phyloP scores from a whole-genome alignment of 2,888 invertebrate genomes.

The Lypha dubia region DNA sequence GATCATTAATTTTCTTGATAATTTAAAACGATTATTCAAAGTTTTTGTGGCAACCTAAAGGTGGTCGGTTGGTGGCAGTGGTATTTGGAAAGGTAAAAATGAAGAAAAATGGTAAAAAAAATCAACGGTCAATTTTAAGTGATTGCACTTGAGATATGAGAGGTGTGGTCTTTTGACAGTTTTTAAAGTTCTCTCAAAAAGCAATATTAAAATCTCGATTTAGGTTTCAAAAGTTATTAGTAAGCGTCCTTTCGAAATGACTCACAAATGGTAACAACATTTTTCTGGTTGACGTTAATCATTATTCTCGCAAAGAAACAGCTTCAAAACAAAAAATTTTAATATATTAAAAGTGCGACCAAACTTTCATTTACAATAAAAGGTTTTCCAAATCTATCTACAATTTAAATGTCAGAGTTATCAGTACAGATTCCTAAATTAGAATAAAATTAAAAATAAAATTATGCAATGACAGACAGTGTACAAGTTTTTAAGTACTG shows the following conservation, averaged over 20 bases:
- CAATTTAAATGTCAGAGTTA: no score
- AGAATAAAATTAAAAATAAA: no score
- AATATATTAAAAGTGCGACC: no score
- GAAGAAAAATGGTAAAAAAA: background rate
- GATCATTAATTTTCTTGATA: constrained; percentile 41
- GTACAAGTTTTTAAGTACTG: no score
- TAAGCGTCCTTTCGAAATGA: constrained; percentile 7
- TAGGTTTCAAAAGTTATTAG: background rate
- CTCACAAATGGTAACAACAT: background rate
- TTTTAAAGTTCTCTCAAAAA: background rate
- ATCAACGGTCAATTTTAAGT: constrained; percentile 7
- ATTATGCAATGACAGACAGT: no score
- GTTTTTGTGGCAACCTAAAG: constrained; percentile 11
- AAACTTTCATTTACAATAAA: no score
- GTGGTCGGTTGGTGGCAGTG: constrained; percentile 20
- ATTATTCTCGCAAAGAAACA: no score
- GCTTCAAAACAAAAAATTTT: no score
- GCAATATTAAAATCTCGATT: background rate
- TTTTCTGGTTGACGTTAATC: no score
- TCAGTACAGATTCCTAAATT: no score
- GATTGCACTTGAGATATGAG: background rate
- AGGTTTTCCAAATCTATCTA: no score
- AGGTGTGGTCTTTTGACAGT: constrained; percentile 4
- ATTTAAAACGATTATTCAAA: constrained; percentile 40
- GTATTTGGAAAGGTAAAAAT: background rate